These are phyloP conservation scores for Ips nitidus DNA, from an alignment of 1,140 invertebrate genomes.

Conservation along the genomic window DNA sequence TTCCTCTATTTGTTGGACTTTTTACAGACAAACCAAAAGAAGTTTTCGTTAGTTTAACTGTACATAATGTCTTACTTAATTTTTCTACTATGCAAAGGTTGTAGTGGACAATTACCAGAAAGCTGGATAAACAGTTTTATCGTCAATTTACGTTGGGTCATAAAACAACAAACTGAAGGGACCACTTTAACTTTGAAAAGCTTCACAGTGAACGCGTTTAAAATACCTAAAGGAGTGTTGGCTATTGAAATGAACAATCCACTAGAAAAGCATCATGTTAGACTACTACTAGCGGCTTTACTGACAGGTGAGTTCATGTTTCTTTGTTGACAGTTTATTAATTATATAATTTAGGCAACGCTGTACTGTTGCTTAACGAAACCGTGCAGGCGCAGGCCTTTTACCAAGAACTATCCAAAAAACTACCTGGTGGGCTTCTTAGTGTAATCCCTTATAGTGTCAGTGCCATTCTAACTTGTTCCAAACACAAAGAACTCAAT, in stretches of 20 bases:
- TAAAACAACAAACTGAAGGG: not conserved
- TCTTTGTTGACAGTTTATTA: not conserved
- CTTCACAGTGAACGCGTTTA: slow-evolving; percentile 25
- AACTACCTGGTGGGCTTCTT: slow-evolving; percentile 35
- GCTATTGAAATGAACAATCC: slow-evolving; percentile 22
- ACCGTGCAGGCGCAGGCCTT: slow-evolving; percentile 6
- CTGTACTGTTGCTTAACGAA: slow-evolving; percentile 36
- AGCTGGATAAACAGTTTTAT: slow-evolving; percentile 4
- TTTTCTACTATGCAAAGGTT: not conserved
- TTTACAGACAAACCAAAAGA: too few species aligned
- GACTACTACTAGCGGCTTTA: slow-evolving; percentile 31
- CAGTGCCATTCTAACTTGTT: slow-evolving; percentile 17
- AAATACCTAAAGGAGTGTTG: slow-evolving; percentile 37
- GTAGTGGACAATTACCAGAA: slow-evolving; percentile 29
- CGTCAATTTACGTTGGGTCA: not conserved
- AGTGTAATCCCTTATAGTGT: slow-evolving; percentile 23
- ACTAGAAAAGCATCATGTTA: slow-evolving; percentile 21
- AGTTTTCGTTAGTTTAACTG: too few species aligned
- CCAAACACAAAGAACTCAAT: slow-evolving; percentile 29
- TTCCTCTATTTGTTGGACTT: too few species aligned
- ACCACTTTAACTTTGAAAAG: slow-evolving; percentile 22
- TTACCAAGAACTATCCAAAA: slow-evolving; percentile 22
- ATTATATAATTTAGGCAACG: slow-evolving; percentile 31
- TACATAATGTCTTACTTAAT: too few species aligned
- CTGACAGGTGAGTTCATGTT: slow-evolving; percentile 27